A percentile compares a stretch with the other conserved stretches of the same genome.
Evolutionary conservation across 2,797 vertebrate species (phyloP).

Genomic region (Passerculus sandwichensis): DNA sequence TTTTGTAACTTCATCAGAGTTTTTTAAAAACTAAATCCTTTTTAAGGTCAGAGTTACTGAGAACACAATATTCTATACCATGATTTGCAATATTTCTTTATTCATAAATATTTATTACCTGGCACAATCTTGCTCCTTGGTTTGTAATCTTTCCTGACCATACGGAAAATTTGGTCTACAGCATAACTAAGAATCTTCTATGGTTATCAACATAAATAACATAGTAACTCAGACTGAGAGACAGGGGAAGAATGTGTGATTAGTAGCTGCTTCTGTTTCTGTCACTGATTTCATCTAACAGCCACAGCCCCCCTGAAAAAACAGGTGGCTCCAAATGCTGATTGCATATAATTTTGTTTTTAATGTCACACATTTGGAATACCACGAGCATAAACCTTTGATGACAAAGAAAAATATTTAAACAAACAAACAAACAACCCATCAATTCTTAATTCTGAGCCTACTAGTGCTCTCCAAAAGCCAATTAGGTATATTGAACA

Average conservation of each 20-base stretch:
- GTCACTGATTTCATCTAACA: not conserved
- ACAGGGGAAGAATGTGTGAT: not conserved
- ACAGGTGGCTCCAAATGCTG: not conserved
- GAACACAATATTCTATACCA: not conserved
- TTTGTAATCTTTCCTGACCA: not conserved
- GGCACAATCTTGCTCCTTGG: not conserved
- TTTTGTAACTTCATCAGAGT: not conserved
- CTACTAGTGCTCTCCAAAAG: not conserved
- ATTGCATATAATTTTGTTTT: not conserved
- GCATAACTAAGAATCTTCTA: not conserved
- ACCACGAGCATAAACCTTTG: not conserved
- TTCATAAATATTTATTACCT: not conserved
- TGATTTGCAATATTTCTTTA: not conserved
- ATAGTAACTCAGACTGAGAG: not conserved
- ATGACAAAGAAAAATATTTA: constrained; percentile 10
- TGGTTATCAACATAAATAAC: not conserved
- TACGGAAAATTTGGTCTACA: not conserved
- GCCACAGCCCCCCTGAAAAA: not conserved
- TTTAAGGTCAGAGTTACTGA: not conserved
- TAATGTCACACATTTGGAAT: not conserved
- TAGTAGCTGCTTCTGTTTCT: not conserved
- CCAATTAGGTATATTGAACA: not conserved
- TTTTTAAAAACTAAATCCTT: not conserved
- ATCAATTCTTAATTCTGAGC: not conserved
- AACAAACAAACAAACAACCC: not conserved